These are phyloP conservation scores for Tetramorium parvispinum DNA, from an alignment of 1,140 invertebrate species.

Conservation along the genomic window DNA sequence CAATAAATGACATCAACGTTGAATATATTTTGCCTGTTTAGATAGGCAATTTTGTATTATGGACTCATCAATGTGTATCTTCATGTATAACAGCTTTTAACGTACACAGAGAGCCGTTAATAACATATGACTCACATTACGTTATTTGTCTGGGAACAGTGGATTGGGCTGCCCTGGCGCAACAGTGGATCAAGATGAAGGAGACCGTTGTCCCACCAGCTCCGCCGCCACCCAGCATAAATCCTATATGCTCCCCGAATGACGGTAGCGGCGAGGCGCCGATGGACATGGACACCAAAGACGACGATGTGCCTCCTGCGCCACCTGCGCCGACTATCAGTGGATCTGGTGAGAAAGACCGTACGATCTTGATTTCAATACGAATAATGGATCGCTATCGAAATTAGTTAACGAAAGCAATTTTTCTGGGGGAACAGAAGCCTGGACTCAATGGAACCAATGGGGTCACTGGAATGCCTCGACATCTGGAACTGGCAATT, in stretches of 20 bases:
- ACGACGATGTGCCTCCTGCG: slow-evolving; percentile 86
- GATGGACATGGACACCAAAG: slow-evolving; percentile 93
- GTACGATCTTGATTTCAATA: neutral
- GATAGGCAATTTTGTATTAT: neutral
- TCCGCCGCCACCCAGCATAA: slow-evolving; percentile 85
- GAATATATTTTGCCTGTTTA: neutral
- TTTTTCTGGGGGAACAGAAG: slow-evolving; percentile 77
- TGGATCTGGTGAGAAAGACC: slow-evolving; percentile 77
- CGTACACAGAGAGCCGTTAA: neutral
- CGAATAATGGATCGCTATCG: neutral
- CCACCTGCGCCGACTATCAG: slow-evolving; percentile 84
- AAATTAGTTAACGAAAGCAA: neutral
- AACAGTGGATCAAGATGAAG: slow-evolving; percentile 99
- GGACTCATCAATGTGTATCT: neutral
- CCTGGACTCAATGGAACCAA: slow-evolving; percentile 88
- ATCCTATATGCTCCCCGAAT: slow-evolving; percentile 68
- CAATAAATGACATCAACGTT: neutral
- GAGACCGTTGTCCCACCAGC: slow-evolving; percentile 88
- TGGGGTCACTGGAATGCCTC: slow-evolving; percentile 85
- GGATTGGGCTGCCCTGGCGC: slow-evolving; percentile 97
- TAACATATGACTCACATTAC: neutral
- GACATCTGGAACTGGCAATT: slow-evolving; percentile 80
- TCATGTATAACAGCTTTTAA: neutral
- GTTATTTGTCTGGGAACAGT: slow-evolving; percentile 86
- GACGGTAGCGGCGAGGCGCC: slow-evolving; percentile 92